Evolutionary conservation across 2,113 vertebrate genomes (phyloP).

Genomic region (Chunga burmeisteri): DNA sequence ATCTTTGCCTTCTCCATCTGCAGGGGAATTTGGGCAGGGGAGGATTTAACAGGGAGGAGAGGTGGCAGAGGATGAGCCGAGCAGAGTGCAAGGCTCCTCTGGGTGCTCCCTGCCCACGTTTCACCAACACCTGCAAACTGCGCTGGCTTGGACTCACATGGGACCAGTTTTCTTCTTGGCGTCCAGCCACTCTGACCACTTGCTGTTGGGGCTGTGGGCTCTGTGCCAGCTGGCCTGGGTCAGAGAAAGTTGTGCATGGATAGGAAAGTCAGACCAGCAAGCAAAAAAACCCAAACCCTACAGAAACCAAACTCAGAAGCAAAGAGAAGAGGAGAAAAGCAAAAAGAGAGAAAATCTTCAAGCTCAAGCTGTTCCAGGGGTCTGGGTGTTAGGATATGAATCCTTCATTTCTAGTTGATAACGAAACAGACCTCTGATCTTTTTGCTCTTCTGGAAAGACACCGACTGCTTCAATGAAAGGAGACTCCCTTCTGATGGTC

Average conservation of each 20-base stretch:
- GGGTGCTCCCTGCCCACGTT: background rate
- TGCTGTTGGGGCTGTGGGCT: background rate
- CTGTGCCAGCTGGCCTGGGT: background rate
- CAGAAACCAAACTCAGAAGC: background rate
- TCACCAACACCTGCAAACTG: background rate
- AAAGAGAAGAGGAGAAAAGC: background rate
- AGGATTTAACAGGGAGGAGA: background rate
- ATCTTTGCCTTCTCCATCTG: background rate
- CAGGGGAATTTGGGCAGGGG: background rate
- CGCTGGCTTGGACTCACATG: fast-evolving
- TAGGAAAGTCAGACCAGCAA: background rate
- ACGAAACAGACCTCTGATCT: background rate
- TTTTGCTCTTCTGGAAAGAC: background rate
- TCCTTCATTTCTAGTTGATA: background rate
- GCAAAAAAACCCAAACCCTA: background rate
- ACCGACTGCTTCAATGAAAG: background rate
- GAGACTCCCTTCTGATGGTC: background rate
- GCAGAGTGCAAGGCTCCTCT: background rate
- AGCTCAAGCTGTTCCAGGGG: background rate
- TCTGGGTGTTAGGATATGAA: background rate
- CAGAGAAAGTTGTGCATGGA: background rate
- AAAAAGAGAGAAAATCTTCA: background rate
- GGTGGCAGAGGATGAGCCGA: background rate
- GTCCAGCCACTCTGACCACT: background rate
- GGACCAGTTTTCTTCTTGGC: background rate